phyloP scores from a whole-genome alignment of 2,797 vertebrate species.

The Paedocypris micromegethes region DNA sequence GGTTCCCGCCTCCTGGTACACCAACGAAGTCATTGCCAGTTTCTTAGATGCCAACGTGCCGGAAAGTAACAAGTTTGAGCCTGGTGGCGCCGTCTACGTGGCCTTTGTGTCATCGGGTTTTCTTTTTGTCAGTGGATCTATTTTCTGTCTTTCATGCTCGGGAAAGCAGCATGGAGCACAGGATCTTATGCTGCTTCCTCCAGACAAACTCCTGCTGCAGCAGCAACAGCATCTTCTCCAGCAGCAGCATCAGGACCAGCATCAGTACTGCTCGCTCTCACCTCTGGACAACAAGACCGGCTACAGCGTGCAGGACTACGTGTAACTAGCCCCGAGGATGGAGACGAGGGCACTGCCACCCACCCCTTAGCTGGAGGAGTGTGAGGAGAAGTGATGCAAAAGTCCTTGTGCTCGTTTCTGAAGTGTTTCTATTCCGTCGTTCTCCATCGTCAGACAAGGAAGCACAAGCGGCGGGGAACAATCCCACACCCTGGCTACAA shows the following conservation, averaged over 20 bases:
- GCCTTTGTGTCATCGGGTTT: conserved; percentile 73
- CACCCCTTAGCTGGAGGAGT: conserved; percentile 28
- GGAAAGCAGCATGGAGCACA: conserved; percentile 68
- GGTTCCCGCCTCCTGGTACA: conserved; percentile 77
- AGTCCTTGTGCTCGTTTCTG: conserved; percentile 49
- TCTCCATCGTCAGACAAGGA: conserved; percentile 58
- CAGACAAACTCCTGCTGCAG: conserved; percentile 70
- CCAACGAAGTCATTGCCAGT: conserved; percentile 69
- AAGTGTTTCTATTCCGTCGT: conserved; percentile 36
- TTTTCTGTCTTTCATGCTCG: conserved; percentile 72
- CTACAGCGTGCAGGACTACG: conserved; percentile 80
- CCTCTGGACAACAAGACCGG: conserved; percentile 78
- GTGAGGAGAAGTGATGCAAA: conserved; percentile 39
- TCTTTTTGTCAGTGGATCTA: conserved; percentile 67
- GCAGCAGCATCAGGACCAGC: conserved; percentile 71
- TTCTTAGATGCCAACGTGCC: conserved; percentile 71
- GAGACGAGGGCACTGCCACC: conserved; percentile 21
- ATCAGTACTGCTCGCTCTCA: conserved; percentile 77
- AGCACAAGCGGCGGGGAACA: conserved; percentile 66
- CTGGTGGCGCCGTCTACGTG: conserved; percentile 73
- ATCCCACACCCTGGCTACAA: no score
- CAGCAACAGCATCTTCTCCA: conserved; percentile 65
- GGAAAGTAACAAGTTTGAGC: conserved; percentile 74
- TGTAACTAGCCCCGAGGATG: conserved; percentile 53
- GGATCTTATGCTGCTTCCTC: conserved; percentile 71